Evolutionary conservation across 1,140 invertebrate species (phyloP).

Genomic region (Sycophila sp.): DNA sequence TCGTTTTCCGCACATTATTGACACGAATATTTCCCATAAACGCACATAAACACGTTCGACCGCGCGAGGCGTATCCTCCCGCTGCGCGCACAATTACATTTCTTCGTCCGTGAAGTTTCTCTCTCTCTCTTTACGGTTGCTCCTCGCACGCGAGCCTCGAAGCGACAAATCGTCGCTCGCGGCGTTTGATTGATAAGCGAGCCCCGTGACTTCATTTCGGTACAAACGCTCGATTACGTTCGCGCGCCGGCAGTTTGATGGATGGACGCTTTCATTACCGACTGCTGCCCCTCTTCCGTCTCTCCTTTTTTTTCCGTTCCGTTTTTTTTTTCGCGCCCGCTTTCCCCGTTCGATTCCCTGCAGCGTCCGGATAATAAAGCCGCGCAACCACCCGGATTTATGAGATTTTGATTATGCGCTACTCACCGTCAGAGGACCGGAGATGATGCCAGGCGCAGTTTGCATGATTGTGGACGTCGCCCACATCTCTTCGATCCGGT

Average conservation of each 20-base stretch:
- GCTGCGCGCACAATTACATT: background rate
- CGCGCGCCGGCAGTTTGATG: slow-evolving; percentile 8
- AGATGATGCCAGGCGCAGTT: no score
- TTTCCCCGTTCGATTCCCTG: background rate
- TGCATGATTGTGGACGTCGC: no score
- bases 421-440: background rate
- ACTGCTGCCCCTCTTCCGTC: slow-evolving; percentile 3
- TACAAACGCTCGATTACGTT: slow-evolving; percentile 7
- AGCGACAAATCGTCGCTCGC: slow-evolving; percentile 15
- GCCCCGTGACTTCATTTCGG: slow-evolving; percentile 12
- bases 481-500: no score
- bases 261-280: slow-evolving; percentile 29
- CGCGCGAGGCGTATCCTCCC: no score
- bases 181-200: slow-evolving; percentile 23
- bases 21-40: background rate
- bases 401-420: slow-evolving; percentile 26
- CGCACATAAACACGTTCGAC: background rate
- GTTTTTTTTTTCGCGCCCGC: slow-evolving; percentile 4
- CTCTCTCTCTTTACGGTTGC: background rate
- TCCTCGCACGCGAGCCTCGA: background rate
- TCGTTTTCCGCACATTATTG: background rate
- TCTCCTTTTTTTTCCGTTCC: background rate
- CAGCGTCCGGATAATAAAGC: background rate
- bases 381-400: slow-evolving; percentile 1
- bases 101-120: background rate